Base-by-base conservation (phyloP, 2,113 vertebrate species). In the Bothrops jararaca region DNA sequence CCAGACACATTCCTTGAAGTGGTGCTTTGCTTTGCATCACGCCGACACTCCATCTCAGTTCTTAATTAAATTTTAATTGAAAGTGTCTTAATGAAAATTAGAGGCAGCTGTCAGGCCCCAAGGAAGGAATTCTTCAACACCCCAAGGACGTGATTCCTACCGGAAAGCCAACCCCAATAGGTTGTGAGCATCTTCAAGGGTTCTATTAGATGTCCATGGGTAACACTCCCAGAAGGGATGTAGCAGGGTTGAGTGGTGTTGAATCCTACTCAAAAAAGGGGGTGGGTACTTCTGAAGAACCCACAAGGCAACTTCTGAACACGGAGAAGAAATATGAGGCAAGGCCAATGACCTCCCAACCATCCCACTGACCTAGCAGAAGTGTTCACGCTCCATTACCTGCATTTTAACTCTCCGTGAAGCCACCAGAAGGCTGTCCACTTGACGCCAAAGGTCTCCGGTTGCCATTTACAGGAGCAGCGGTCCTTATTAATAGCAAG, bases 381-480 rank as follows among this genome's bases (percentile, higher is more conserved):
- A 95, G 92, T 8, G 74, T 52, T 60, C 90, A 95, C 93, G 91
- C 54, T 74, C 54, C 85, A 50, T 90, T 93, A 23, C 56, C 85
- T 93, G 90, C 74, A 85, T 92, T 92, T 95, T 95, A 96, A 95
- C 95, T 94, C 95, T 92, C 90, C 3, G 9, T 94, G 95, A 96
- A 74, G 95, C 92, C 86, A 80, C 93, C 85, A 57, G 52, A 92
- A 80, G 94, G 93, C 94, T 94, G 94, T 92, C 95, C 95, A 95
- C 92, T 96, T 80, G 93, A 92, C 93, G 95, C 95, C 90, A 95
- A 39, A 92, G 90, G 42, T 88, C 93, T 88, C 91, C 94, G 94
- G 93, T 94, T 89, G 94, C 96, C 96, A 94, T 93, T 92, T 95
- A 95, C 92, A 94, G 94, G 92, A 95, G 96, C 92, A 95, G 96